Evolutionary conservation across 2,113 vertebrate species (phyloP), one percentile per base, ranked within the genome.

Genomic region (Sylvia atricapilla): DNA sequence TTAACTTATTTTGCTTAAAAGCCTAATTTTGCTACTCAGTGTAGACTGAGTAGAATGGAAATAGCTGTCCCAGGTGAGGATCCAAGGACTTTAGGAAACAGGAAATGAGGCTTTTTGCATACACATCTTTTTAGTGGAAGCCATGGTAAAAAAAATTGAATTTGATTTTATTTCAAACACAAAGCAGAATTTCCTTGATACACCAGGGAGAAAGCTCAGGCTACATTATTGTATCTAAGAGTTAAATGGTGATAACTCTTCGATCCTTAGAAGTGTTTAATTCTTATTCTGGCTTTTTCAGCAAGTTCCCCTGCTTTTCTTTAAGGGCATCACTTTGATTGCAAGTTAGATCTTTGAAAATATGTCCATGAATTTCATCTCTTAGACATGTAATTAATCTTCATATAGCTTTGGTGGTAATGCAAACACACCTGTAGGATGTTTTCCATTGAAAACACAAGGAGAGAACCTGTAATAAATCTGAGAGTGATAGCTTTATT

Each of bases 341-440:
- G 93, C 56, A 79, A 93, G 94, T 97, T 90, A 97, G 96, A 96
- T 97, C 89, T 97, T 91, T 94, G 93, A 96, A 96, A 97, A 97
- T 91, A 95, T 78, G 96, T 97, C 96, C 88, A 84, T 94, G 96
- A 91, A 84, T 97, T 97, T 97, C 74, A 90, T 79, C 28, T 66
- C 63, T 95, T 49, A 95, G 94, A 79, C 79, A 33, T 85, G 84
- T 96, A 97, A 97, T 98, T 97, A 97, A 97, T 98, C 97, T 98
- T 97, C 95, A 94, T 98, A 92, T 93, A 95, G 96, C 96, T 97
- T 95, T 67, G 58, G 90, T 93, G 84, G 56, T 31, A 98, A 96
- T 93, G 90, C 95, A 97, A 97, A 97, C 97, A 98, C 97, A 98
- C 97, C 97, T 98, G 96, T 98, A 97, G 96, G 96, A 97, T 96